Conservation (phyloP, 2,888 invertebrate species). For the Cheilosia vernalis region DNA sequence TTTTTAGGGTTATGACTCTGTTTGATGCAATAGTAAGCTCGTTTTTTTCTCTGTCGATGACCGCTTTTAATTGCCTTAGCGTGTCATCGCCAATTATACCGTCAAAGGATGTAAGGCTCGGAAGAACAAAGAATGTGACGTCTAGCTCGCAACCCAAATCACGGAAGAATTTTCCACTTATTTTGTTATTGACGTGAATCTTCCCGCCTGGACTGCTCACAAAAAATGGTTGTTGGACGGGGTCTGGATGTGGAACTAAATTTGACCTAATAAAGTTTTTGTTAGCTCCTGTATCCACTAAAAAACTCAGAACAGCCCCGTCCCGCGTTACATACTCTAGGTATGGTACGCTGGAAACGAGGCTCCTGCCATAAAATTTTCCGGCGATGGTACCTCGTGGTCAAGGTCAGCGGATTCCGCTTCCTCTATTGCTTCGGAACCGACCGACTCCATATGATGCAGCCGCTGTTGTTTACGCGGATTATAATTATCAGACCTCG, state of each 20-base stretch:
- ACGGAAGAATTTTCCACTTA: too few species aligned
- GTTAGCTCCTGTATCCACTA: too few species aligned
- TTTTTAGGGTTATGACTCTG: too few species aligned
- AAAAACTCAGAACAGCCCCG: conserved; percentile 4
- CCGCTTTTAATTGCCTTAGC: too few species aligned
- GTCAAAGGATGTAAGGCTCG: too few species aligned
- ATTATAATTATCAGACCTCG: conserved; percentile 13
- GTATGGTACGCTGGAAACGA: conserved; percentile 35
- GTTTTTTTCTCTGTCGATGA: too few species aligned
- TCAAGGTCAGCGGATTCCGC: too few species aligned
- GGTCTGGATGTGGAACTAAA: conserved; percentile 1
- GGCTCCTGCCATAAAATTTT: conserved; percentile 29
- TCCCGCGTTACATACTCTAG: conserved; percentile 26
- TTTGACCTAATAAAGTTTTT: too few species aligned
- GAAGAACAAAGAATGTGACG: too few species aligned
- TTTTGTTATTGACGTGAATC: not conserved
- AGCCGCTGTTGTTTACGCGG: conserved; percentile 23
- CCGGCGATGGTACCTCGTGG: conserved; percentile 1
- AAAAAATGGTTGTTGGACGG: conserved; percentile 4
- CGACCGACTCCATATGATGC: not conserved
- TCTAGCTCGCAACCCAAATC: too few species aligned
- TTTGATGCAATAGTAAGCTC: too few species aligned
- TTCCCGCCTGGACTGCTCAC: conserved; percentile 8
- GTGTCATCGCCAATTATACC: too few species aligned
- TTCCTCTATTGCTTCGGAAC: not conserved